A percentile compares a stretch with the other conserved stretches of the same genome.
phyloP scores from a whole-genome alignment of 2,113 vertebrate genomes.

The Reinhardtius hippoglossoides region DNA sequence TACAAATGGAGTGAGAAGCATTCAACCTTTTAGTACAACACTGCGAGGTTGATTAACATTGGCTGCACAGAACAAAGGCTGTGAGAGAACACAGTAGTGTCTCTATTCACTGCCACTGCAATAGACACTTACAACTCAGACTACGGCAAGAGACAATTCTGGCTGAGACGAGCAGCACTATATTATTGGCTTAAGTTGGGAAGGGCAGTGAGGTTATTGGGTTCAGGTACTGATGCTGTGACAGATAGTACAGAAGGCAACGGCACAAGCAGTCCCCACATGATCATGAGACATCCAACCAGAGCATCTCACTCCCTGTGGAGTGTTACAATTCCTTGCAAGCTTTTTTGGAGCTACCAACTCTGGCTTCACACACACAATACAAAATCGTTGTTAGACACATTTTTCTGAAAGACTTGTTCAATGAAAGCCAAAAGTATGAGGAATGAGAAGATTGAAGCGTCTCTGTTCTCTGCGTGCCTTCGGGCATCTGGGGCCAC shows the following conservation, averaged over 20 bases:
- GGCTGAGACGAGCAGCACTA: conserved; percentile 1
- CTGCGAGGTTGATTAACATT: conserved; percentile 22
- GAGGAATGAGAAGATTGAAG: conserved; percentile 32
- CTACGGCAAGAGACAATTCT: neutral
- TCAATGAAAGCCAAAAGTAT: conserved; percentile 28
- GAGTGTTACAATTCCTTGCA: conserved; percentile 58
- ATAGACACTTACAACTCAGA: too few relatives aligned
- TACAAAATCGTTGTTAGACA: conserved; percentile 22
- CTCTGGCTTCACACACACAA: conserved; percentile 30
- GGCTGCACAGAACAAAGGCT: conserved; percentile 28
- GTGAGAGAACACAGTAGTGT: neutral
- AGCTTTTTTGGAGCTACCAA: conserved; percentile 45
- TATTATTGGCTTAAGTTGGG: neutral
- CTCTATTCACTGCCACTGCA: too few relatives aligned
- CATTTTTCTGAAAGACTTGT: conserved; percentile 27
- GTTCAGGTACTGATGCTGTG: conserved; percentile 23
- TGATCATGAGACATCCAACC: conserved; percentile 41
- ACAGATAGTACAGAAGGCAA: conserved; percentile 66
- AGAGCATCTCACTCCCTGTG: conserved; percentile 45
- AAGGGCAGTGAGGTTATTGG: neutral
- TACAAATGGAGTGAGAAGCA: conserved; percentile 31
- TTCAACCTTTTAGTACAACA: conserved; percentile 27
- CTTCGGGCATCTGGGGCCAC: conserved; percentile 35
- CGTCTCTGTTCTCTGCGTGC: conserved; percentile 40
- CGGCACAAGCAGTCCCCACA: conserved; percentile 58